Evolutionary conservation across 30 jellyfish, hydroid and myxozoan species (phyloP).

Genomic region (Pelagia noctiluca): DNA sequence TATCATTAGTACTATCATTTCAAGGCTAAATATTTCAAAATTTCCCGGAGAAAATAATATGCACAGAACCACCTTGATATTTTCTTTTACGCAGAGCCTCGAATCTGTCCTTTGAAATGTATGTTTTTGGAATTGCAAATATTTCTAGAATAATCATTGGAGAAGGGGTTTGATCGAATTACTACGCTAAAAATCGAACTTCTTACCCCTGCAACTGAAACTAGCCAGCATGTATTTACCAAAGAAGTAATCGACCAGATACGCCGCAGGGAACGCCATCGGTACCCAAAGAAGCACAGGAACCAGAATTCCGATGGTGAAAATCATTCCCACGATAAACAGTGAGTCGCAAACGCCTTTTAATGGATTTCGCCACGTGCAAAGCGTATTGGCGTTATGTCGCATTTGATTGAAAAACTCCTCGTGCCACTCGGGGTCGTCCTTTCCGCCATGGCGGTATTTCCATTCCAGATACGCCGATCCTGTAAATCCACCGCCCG

Average conservation of each 20-base stretch:
- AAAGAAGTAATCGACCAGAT: conserved; percentile 48
- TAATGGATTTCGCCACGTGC: conserved; percentile 80
- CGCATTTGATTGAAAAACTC: conserved; percentile 82
- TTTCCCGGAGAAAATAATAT: too few species aligned
- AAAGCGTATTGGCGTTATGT: conserved; percentile 57
- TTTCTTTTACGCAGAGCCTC: too few species aligned
- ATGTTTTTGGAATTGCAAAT: too few species aligned
- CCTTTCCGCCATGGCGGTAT: conserved; percentile 70
- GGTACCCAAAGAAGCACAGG: conserved; percentile 84
- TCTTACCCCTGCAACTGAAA: conserved; percentile 52
- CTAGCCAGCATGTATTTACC: conserved; percentile 58
- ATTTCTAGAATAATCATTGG: too few species aligned
- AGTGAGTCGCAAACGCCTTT: conserved; percentile 51
- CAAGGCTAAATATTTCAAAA: too few species aligned
- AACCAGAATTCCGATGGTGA: conserved; percentile 54
- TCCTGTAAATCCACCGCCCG: conserved; percentile 89
- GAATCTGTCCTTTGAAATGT: too few species aligned
- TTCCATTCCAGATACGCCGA: conserved; percentile 86
- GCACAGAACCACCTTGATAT: too few species aligned
- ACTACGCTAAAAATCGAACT: conserved; percentile 5
- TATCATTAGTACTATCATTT: too few species aligned
- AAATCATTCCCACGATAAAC: conserved; percentile 28
- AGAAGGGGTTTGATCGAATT: conserved; percentile 8
- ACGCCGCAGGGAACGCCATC: conserved; percentile 74
- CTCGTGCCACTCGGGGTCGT: conserved; percentile 86